Conservation (phyloP, 2,888 invertebrate species). For the Ophion ventricosus region DNA sequence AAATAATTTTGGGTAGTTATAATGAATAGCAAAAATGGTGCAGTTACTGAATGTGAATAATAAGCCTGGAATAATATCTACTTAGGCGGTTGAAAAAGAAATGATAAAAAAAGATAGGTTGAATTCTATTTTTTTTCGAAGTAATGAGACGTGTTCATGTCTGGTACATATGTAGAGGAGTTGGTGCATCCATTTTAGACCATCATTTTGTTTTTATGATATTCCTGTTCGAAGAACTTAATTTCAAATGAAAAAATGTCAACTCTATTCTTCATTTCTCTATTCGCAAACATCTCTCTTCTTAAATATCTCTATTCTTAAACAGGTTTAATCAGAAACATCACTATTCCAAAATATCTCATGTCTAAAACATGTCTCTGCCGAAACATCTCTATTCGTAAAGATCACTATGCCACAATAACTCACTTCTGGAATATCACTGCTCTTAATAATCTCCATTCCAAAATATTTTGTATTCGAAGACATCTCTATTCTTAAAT, state of each 20-base stretch:
- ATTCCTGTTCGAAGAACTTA: not conserved
- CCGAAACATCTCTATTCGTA: no score
- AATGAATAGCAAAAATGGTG: not conserved
- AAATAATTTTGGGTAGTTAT: not conserved
- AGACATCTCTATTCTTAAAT: no score
- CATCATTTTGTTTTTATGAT: not conserved
- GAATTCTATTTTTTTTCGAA: not conserved
- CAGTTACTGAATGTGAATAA: not conserved
- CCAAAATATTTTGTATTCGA: no score
- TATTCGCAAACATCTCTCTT: no score
- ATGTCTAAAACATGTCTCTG: no score
- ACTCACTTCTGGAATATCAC: no score
- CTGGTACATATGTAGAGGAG: not conserved
- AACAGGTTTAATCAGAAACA: no score
- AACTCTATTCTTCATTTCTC: no score
- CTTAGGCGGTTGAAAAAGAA: not conserved
- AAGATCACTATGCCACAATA: no score
- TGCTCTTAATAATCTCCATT: no score
- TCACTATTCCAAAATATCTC: no score
- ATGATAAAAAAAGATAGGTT: not conserved
- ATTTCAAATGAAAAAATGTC: not conserved
- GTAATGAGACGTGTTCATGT: not conserved
- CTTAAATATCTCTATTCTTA: no score
- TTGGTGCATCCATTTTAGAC: not conserved
- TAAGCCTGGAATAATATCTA: not conserved